These are phyloP conservation scores for Drosophila merina DNA, from an alignment of 2,888 invertebrate genomes.

Conservation along the genomic window DNA sequence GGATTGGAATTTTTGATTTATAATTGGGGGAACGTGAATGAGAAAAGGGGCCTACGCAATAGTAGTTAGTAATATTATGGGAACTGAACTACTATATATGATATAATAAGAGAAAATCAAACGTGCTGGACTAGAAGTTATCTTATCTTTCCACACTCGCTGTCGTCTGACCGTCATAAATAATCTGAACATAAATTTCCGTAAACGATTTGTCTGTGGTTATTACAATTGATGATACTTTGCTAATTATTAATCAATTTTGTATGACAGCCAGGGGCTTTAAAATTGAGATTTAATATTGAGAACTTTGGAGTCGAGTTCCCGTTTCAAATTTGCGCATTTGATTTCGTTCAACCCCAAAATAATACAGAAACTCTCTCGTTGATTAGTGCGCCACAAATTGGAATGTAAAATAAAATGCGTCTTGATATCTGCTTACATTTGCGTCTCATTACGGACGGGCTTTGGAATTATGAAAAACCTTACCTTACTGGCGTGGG, in stretches of 20 bases:
- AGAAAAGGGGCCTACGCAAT: constrained; percentile 5
- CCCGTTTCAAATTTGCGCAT: neutral
- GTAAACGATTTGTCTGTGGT: constrained; percentile 12
- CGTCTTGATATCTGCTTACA: constrained; percentile 1
- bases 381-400: neutral
- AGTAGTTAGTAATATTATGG: constrained; percentile 4
- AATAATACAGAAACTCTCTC: neutral
- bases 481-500: neutral
- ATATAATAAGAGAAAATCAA: constrained; percentile 2
- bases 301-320: neutral
- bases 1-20: constrained; percentile 2
- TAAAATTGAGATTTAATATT: constrained; percentile 12
- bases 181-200: constrained; percentile 29
- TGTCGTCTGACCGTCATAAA: constrained; percentile 25
- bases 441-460: constrained; percentile 7
- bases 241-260: constrained; percentile 48
- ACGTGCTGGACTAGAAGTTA: constrained; percentile 4
- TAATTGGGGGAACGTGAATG: neutral
- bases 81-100: neutral
- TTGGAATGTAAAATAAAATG: neutral
- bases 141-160: constrained; percentile 28
- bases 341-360: neutral
- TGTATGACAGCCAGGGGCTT: constrained; percentile 18
- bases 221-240: constrained; percentile 43
- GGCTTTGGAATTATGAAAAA: neutral